A percentile compares a stretch with the other conserved stretches of the same genome.
Evolutionary conservation across 2,113 vertebrate species (phyloP).

Genomic region (Progne subis): DNA sequence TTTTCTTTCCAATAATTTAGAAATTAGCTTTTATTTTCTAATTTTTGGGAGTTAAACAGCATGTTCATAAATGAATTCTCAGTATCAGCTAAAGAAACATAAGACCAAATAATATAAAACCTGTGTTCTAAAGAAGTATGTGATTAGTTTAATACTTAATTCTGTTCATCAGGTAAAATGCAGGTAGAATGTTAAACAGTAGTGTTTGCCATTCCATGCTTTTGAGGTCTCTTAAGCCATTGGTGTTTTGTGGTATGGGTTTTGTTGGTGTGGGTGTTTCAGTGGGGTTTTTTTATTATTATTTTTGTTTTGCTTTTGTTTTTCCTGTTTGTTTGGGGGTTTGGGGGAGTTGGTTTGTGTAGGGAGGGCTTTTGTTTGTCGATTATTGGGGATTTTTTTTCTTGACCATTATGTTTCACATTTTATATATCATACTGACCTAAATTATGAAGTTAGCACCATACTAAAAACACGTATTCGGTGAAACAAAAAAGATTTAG

Average conservation of each 20-base stretch:
- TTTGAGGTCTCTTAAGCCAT: conserved; percentile 74
- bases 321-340: not conserved
- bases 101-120: not conserved
- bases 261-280: not conserved
- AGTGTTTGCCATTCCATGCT: conserved; percentile 64
- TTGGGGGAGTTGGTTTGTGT: not conserved
- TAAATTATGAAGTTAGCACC: conserved; percentile 79
- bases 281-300: not conserved
- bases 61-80: not conserved
- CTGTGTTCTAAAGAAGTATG: not conserved
- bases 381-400: not conserved
- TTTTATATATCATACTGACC: conserved; percentile 75
- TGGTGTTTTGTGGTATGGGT: not conserved
- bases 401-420: conserved; percentile 74
- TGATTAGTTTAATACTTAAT: not conserved
- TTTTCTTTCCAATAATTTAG: not conserved
- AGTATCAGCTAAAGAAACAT: conserved; percentile 3
- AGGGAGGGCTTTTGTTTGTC: not conserved
- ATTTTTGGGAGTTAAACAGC: not conserved
- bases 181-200: conserved; percentile 31
- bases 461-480: conserved; percentile 54
- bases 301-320: not conserved
- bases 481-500: conserved; percentile 61
- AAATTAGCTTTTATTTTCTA: not conserved
- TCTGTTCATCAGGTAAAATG: not conserved